Evolutionary conservation across 2,888 invertebrate genomes (phyloP), one percentile per base, ranked within the genome.

Genomic region (Thumatha senex): DNA sequence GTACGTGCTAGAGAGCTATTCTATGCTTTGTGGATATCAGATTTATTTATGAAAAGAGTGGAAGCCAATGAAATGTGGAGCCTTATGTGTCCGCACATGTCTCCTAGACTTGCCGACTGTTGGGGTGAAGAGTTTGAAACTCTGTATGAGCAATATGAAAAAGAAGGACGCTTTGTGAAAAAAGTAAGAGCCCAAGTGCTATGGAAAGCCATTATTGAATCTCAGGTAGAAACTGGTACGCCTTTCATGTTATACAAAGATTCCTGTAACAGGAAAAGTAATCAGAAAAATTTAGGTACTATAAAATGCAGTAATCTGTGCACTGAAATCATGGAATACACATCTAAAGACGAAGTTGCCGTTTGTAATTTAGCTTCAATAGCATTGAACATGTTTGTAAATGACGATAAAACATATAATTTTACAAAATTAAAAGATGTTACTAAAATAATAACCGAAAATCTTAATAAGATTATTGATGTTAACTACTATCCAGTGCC

Each of bases 181-280:
- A 93, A 93, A 74, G 92, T 97, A 0, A 93, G 94, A 56, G 99
- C 99, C 0, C 97, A 97, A 81, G 91, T 95, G 53, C 82, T 99
- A 36, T 99, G 99, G 99, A 96, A 96, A 75, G 97, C 98, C 36
- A 97, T 99, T 57, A 95, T 98, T 56, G 96, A 97, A 77, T 94
- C 98, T 0, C 98, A 99, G 89, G 97, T 98, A 2, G 99, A 99
- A 92, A 99, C 99, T 1, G 99, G 99, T 11, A 98, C 97, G 4
- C 99, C 99, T 0, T 99, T 98, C 82, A 99, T 99, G 98, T 86
- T 98, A 0, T 98, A 97, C 78, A 98, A 98, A 88, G 99, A 99
- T 88, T 94, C 98, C 3, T 99, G 99, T 78, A 99, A 99, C 79
- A 91, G 96, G 0, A 99, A 99, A 89, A 98, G 98, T 54, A 99